Evolutionary conservation across 1,140 invertebrate genomes (phyloP).

Genomic region (Leptestheria dahalacensis): DNA sequence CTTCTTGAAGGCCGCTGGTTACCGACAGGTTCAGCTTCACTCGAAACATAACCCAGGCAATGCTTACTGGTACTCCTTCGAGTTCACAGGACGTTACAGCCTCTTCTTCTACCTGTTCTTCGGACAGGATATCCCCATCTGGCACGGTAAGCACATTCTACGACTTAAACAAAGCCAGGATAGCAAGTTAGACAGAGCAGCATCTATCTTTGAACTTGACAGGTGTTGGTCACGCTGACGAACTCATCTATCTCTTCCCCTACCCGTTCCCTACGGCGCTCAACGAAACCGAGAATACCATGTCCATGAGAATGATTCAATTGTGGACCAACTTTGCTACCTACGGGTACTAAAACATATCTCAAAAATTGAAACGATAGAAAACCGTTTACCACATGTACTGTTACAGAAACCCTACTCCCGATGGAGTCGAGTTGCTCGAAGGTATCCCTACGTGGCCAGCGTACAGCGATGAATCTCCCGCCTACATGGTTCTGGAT

Average conservation of each 20-base stretch:
- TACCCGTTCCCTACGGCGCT: constrained; percentile 4
- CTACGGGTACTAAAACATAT: constrained; percentile 16
- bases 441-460: constrained; percentile 11
- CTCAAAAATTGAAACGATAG: not conserved
- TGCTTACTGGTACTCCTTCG: constrained; percentile 15
- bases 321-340: constrained; percentile 20
- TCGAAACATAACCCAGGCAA: constrained; percentile 1
- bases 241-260: constrained; percentile 20
- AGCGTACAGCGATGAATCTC: constrained; percentile 2
- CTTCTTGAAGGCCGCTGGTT: constrained; percentile 11
- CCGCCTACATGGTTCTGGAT: constrained; percentile 9
- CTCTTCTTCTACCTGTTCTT: not conserved
- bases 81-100: constrained; percentile 6
- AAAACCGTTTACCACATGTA: not conserved
- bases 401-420: constrained; percentile 12
- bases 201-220: not conserved
- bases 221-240: constrained; percentile 21
- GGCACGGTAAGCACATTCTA: constrained; percentile 1
- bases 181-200: too few species aligned
- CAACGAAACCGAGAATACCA: constrained; percentile 12
- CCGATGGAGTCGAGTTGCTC: constrained; percentile 10
- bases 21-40: constrained; percentile 3
- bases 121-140: not conserved
- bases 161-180: not conserved
- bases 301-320: constrained; percentile 17